Percentiles rank a stretch among this genome's conserved stretches.
Conservation (phyloP, 2,113 vertebrate genomes). For the Picathartes gymnocephalus region DNA sequence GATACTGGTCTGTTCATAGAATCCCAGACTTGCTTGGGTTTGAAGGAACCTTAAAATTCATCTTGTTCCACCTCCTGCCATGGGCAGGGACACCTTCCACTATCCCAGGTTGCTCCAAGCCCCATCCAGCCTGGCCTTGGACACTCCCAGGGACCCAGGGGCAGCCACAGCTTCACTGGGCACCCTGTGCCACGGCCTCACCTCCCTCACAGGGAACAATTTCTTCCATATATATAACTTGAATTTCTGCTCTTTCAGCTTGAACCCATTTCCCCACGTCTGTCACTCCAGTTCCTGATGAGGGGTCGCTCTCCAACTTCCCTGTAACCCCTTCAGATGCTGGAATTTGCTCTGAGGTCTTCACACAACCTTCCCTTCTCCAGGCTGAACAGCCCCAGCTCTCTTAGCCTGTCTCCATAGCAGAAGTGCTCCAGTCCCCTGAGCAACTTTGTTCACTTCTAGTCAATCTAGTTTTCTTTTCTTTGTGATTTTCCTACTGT, state of each 20-base stretch:
- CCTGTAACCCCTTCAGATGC: neutral
- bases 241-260: neutral
- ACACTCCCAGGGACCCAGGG: neutral
- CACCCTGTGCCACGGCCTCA: neutral
- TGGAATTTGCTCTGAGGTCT: neutral
- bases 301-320: neutral
- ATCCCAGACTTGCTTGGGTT: neutral
- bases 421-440: neutral
- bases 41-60: neutral
- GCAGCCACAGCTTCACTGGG: neutral
- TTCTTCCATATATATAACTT: neutral
- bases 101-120: rapidly evolving
- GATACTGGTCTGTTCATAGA: rapidly evolving
- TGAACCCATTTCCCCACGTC: neutral
- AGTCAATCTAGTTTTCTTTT: neutral
- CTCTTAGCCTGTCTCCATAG: neutral
- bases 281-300: neutral
- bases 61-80: neutral
- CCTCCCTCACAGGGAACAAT: neutral
- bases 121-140: rapidly evolving
- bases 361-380: neutral
- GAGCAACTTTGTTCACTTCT: neutral
- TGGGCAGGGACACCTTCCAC: neutral
- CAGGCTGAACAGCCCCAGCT: neutral
- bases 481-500: neutral